Percentiles rank a stretch among this genome's conserved stretches.
Conservation (phyloP, 2,797 vertebrate genomes). For the Sebastes umbrosus region DNA sequence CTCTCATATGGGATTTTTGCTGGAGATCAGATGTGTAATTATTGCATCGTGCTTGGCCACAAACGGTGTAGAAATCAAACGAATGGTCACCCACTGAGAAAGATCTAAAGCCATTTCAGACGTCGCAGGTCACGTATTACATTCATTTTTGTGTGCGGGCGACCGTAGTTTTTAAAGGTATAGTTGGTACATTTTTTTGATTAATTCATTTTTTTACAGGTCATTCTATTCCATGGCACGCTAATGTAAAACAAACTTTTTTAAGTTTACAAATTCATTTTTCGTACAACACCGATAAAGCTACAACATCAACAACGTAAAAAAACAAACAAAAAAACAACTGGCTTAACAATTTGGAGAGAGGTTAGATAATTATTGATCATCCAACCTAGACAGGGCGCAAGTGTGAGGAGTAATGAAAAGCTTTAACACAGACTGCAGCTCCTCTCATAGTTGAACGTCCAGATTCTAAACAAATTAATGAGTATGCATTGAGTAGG, state of each 20-base stretch:
- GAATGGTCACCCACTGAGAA: constrained; percentile 56
- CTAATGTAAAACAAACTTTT: constrained; percentile 53
- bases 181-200: constrained; percentile 67
- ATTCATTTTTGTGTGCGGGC: constrained; percentile 80
- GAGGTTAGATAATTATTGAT: constrained; percentile 41
- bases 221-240: constrained; percentile 69
- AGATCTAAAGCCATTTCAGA: constrained; percentile 70
- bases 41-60: constrained; percentile 76
- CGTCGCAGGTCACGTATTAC: constrained; percentile 73
- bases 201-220: constrained; percentile 55
- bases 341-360: constrained; percentile 58
- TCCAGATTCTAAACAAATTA: constrained; percentile 29
- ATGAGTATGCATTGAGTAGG: constrained; percentile 26
- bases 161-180: constrained; percentile 75
- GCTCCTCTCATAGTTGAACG: constrained; percentile 29
- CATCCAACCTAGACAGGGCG: constrained; percentile 40
- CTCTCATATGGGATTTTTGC: constrained; percentile 51
- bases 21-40: constrained; percentile 66
- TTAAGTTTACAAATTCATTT: constrained; percentile 57
- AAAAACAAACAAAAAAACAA: not conserved
- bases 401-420: constrained; percentile 22
- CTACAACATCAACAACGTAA: constrained; percentile 67
- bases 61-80: constrained; percentile 59
- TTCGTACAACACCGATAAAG: constrained; percentile 71
- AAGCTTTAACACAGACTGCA: constrained; percentile 35